phyloP scores from a whole-genome alignment of 2,888 invertebrate species.

The Nyleta sp. region DNA sequence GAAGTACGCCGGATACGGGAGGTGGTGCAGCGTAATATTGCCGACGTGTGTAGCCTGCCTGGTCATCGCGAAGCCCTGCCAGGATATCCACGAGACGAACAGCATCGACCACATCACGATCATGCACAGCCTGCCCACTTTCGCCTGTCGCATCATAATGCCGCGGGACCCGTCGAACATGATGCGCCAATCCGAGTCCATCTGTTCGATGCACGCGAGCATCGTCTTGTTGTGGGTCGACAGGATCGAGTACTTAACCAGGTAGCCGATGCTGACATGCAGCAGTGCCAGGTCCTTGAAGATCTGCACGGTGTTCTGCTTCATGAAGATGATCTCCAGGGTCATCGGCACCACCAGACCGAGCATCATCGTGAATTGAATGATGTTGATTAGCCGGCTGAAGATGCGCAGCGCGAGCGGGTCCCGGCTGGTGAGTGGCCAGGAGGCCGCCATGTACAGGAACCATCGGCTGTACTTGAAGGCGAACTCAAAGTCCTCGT shows the following conservation, averaged over 20 bases:
- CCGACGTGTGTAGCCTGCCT: not conserved
- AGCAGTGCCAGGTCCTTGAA: too few relatives aligned
- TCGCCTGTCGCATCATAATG: slow-evolving; percentile 24
- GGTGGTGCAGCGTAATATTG: slow-evolving; percentile 27
- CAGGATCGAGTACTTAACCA: slow-evolving; percentile 14
- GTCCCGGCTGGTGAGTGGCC: not conserved
- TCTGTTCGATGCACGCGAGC: slow-evolving; percentile 22
- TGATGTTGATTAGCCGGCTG: not conserved
- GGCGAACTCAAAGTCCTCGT: not conserved
- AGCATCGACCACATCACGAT: not conserved
- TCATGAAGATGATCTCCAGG: not conserved
- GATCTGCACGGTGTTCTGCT: not conserved
- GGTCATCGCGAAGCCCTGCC: slow-evolving; percentile 1
- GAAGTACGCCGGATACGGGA: slow-evolving; percentile 22
- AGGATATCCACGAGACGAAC: not conserved
- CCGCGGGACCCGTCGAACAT: slow-evolving; percentile 14
- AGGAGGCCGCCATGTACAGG: slow-evolving; percentile 3
- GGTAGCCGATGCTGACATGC: slow-evolving; percentile 1
- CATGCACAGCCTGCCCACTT: not conserved
- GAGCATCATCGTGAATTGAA: slow-evolving; percentile 15
- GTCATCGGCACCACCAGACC: not conserved
- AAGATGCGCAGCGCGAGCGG: not conserved
- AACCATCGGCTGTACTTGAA: slow-evolving; percentile 25
- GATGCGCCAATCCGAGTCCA: slow-evolving; percentile 21
- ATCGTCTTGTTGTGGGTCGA: not conserved